These are phyloP conservation scores for Telenomus remus DNA, from an alignment of 1,140 invertebrate species.

Conservation along the genomic window DNA sequence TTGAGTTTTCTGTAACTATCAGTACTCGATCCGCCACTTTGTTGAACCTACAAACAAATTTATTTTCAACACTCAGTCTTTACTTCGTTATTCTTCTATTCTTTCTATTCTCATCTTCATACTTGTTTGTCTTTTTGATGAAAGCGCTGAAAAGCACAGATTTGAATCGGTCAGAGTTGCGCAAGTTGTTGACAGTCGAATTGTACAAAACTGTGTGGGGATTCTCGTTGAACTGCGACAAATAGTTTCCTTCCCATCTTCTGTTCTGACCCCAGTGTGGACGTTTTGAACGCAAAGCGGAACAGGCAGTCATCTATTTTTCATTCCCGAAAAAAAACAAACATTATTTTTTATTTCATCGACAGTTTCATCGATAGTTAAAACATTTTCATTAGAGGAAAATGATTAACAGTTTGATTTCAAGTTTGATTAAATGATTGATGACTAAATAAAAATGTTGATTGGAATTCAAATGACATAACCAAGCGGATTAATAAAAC, in stretches of 20 bases:
- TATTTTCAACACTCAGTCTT: too few species aligned
- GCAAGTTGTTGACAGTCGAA: conserved; percentile 81
- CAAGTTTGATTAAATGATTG: too few species aligned
- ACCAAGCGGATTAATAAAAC: too few species aligned
- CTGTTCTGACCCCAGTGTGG: conserved; percentile 88
- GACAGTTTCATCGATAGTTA: too few species aligned
- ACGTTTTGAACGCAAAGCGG: conserved; percentile 84
- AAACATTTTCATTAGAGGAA: too few species aligned
- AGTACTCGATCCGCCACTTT: conserved; percentile 92
- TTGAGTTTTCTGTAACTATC: conserved; percentile 88
- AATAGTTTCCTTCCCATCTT: conserved; percentile 95
- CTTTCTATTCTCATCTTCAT: conserved; percentile 8
- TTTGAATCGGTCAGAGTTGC: conserved; percentile 83
- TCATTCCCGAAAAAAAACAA: conserved; percentile 32
- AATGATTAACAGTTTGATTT: not conserved
- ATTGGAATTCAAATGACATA: too few species aligned
- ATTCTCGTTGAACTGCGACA: conserved; percentile 87
- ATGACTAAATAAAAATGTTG: too few species aligned
- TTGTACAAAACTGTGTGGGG: conserved; percentile 82
- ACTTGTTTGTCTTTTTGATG: conserved; percentile 72
- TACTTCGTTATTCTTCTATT: not conserved
- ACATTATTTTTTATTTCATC: too few species aligned
- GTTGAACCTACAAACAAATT: conserved; percentile 79
- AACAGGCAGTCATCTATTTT: conserved; percentile 84
- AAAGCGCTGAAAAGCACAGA: conserved; percentile 75